Evolutionary conservation across 2,888 invertebrate genomes (phyloP).

Genomic region (Sicus ferrugineus): DNA sequence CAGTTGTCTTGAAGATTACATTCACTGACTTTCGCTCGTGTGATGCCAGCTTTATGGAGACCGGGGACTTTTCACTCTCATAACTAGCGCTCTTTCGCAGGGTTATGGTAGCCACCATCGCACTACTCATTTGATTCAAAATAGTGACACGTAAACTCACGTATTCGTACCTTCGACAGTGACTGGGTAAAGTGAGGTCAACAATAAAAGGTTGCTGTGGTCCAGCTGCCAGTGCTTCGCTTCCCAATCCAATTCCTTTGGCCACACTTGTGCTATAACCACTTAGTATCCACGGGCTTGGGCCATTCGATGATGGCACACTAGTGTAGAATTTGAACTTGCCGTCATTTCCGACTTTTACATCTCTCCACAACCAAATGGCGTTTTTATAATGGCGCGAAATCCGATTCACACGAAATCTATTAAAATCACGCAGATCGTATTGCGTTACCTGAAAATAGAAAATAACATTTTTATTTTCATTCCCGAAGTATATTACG

Average conservation of each 20-base stretch:
- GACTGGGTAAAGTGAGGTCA: slow-evolving; percentile 84
- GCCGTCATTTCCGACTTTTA: slow-evolving; percentile 87
- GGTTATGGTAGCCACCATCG: slow-evolving; percentile 83
- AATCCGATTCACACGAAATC: slow-evolving; percentile 79
- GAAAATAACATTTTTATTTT: background rate
- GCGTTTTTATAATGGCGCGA: slow-evolving; percentile 85
- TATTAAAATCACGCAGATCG: slow-evolving; percentile 75
- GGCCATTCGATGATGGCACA: slow-evolving; percentile 69
- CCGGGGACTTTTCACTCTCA: background rate
- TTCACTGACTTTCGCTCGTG: background rate
- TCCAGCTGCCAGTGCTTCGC: slow-evolving; percentile 79
- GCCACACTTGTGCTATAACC: slow-evolving; percentile 86
- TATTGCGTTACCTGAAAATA: slow-evolving; percentile 60
- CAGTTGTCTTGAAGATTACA: background rate
- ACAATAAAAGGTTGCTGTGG: slow-evolving; percentile 83
- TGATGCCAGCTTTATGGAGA: background rate
- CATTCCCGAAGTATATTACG: no score
- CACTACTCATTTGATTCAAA: slow-evolving; percentile 86
- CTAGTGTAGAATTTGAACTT: slow-evolving; percentile 81
- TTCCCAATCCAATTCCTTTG: slow-evolving; percentile 83
- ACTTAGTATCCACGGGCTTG: slow-evolving; percentile 89
- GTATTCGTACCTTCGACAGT: slow-evolving; percentile 86
- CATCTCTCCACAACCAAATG: slow-evolving; percentile 90
- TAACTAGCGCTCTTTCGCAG: slow-evolving; percentile 82
- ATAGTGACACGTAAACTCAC: slow-evolving; percentile 87